phyloP scores from a whole-genome alignment of 1,140 invertebrate genomes.

The Chrysopa pallens region DNA sequence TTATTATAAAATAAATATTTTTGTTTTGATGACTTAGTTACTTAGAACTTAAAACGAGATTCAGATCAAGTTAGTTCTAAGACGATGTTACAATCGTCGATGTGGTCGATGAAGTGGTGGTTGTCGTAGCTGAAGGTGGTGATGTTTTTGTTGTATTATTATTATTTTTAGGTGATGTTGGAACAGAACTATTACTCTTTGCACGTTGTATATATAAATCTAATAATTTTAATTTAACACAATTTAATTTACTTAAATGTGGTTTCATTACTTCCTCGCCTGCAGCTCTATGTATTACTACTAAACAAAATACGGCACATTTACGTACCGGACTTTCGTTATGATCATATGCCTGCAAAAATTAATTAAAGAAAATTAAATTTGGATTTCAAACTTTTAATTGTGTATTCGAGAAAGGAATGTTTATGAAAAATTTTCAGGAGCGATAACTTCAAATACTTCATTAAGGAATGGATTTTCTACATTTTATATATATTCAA shows the following conservation, averaged over 20 bases:
- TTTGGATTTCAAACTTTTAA: neutral
- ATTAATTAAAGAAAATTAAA: neutral
- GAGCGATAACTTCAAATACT: too few relatives aligned
- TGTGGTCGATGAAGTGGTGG: too few relatives aligned
- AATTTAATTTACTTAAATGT: slow-evolving; percentile 56
- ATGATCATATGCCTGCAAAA: slow-evolving; percentile 65
- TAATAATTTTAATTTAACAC: slow-evolving; percentile 47
- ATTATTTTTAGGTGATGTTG: slow-evolving; percentile 12
- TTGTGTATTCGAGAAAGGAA: neutral
- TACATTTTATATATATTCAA: too few relatives aligned
- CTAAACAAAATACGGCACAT: slow-evolving; percentile 89
- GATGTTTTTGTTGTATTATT: too few relatives aligned
- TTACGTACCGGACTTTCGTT: slow-evolving; percentile 78
- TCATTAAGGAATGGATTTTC: too few relatives aligned
- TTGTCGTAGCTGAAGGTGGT: too few relatives aligned
- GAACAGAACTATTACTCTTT: slow-evolving; percentile 8
- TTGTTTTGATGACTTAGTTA: too few relatives aligned
- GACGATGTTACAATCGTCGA: too few relatives aligned
- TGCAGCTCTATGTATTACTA: slow-evolving; percentile 70
- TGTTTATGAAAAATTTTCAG: too few relatives aligned
- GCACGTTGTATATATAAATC: slow-evolving; percentile 16
- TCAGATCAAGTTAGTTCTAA: too few relatives aligned
- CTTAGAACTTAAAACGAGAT: too few relatives aligned
- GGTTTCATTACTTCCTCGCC: slow-evolving; percentile 68
- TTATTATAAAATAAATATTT: too few relatives aligned